Evolutionary conservation across 2,888 invertebrate species (phyloP).

Genomic region (Philereme vetulata): DNA sequence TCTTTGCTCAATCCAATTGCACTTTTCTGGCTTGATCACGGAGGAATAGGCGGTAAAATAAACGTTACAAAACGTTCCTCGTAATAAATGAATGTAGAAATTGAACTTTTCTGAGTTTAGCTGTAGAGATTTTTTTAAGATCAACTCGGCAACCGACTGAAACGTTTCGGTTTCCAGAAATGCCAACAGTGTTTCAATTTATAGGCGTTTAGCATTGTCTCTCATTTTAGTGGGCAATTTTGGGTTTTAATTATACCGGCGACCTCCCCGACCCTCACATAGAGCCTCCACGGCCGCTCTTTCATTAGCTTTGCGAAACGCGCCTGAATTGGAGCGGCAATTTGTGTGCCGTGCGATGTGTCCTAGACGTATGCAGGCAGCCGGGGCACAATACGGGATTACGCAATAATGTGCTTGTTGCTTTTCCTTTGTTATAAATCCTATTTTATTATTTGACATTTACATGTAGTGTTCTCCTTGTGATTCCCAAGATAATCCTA

Average conservation of each 20-base stretch:
- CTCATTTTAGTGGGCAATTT: conserved; percentile 35
- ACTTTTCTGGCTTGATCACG: too few relatives aligned
- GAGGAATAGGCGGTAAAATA: too few relatives aligned
- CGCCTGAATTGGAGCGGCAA: conserved; percentile 78
- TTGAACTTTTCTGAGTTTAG: too few relatives aligned
- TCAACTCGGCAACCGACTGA: background rate
- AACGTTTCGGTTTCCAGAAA: conserved; percentile 16
- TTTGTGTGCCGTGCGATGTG: conserved; percentile 67
- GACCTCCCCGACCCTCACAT: conserved; percentile 55
- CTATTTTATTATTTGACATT: too few relatives aligned
- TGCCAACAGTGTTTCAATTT: conserved; percentile 18
- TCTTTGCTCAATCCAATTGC: too few relatives aligned
- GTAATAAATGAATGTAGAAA: too few relatives aligned
- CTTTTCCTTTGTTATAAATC: too few relatives aligned
- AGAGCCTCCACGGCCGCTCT: conserved; percentile 57
- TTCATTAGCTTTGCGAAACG: conserved; percentile 76
- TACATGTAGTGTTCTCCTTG: too few relatives aligned
- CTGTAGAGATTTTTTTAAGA: too few relatives aligned
- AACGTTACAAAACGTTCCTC: too few relatives aligned
- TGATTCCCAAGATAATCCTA: too few relatives aligned
- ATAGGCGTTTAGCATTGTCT: conserved; percentile 24
- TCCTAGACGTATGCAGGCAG: conserved; percentile 56
- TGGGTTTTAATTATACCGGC: conserved; percentile 51
- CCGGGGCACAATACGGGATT: conserved; percentile 9
- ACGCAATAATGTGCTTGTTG: conserved; percentile 1